Evolutionary conservation across 2,113 vertebrate genomes (phyloP).

Genomic region (Upupa epops): DNA sequence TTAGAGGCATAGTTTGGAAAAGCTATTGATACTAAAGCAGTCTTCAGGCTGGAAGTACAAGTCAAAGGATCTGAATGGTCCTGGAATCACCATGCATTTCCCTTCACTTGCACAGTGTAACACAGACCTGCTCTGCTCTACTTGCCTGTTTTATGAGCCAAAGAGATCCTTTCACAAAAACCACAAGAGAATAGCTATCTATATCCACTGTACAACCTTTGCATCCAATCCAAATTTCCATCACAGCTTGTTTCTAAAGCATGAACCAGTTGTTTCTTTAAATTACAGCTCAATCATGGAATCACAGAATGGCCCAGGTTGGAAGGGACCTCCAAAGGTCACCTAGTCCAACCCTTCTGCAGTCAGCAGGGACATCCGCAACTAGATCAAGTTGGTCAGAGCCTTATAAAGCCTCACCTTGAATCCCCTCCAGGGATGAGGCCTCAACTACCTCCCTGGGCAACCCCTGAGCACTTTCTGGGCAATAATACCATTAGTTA

Average conservation of each 20-base stretch:
- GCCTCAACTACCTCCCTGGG: too few species aligned
- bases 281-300: neutral
- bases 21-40: neutral
- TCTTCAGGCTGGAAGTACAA: neutral
- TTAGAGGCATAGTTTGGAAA: neutral
- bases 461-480: rapidly evolving
- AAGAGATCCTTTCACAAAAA: neutral
- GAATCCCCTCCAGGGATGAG: too few species aligned
- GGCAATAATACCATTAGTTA: neutral
- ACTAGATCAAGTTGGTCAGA: too few species aligned
- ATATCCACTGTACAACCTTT: neutral
- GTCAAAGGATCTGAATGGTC: neutral
- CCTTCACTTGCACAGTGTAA: neutral
- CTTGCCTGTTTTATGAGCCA: neutral
- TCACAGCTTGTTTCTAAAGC: neutral
- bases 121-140: neutral
- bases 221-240: neutral
- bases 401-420: too few species aligned
- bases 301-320: too few species aligned
- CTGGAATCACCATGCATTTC: neutral
- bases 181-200: neutral
- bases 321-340: too few species aligned
- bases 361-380: too few species aligned
- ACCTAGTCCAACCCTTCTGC: too few species aligned
- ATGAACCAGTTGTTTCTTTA: neutral